These are phyloP conservation scores for Tanypteryx hageni DNA, from an alignment of 2,888 invertebrate species.

Conservation along the genomic window DNA sequence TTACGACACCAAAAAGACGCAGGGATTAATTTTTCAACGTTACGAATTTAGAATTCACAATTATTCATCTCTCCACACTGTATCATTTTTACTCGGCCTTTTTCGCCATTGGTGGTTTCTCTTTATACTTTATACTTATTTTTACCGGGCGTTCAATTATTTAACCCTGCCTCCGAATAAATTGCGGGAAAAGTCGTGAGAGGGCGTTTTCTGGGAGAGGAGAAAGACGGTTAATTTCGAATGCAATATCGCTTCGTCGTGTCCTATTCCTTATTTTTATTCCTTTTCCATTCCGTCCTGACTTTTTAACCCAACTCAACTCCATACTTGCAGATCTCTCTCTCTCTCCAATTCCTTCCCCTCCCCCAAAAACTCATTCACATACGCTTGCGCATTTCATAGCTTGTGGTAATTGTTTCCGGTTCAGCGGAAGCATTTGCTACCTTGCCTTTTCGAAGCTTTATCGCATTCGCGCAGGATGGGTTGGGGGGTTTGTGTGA, in stretches of 20 bases:
- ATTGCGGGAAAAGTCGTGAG: too few species aligned
- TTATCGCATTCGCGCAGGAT: slow-evolving; percentile 19
- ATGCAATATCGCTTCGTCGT: background rate
- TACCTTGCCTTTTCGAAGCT: slow-evolving; percentile 22
- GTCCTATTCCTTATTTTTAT: background rate
- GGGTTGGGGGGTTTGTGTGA: background rate
- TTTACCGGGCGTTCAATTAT: too few species aligned
- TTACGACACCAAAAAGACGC: too few species aligned
- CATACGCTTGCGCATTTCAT: slow-evolving; percentile 32
- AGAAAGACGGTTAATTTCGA: background rate
- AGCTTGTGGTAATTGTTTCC: slow-evolving; percentile 8
- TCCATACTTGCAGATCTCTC: background rate
- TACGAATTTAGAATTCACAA: too few species aligned
- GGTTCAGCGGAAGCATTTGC: slow-evolving; percentile 14
- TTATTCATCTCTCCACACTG: too few species aligned
- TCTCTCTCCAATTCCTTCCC: background rate
- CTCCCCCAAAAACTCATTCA: background rate
- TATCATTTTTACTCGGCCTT: too few species aligned
- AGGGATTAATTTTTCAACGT: too few species aligned
- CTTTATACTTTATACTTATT: too few species aligned
- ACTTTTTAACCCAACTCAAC: background rate
- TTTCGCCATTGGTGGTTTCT: too few species aligned
- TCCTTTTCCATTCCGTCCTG: background rate
- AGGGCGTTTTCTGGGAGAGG: too few species aligned
- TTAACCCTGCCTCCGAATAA: too few species aligned